phyloP scores from a whole-genome alignment of 1,140 invertebrate species.

The Drosophila subobscura region DNA sequence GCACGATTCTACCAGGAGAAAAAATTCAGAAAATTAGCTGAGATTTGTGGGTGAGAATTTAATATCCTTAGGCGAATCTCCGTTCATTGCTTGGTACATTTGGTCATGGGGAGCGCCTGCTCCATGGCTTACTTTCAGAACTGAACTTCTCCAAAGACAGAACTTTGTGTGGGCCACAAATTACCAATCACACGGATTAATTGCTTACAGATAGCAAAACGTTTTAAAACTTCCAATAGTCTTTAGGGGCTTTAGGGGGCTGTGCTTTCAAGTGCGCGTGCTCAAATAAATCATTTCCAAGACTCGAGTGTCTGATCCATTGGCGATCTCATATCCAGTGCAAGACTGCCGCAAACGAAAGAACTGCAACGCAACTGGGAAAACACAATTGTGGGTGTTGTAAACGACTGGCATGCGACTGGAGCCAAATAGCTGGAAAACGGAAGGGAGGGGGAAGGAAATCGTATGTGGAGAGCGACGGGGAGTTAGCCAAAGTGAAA shows the following conservation, averaged over 20 bases:
- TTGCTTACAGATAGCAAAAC: slow-evolving; percentile 65
- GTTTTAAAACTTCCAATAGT: slow-evolving; percentile 28
- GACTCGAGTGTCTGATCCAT: slow-evolving; percentile 59
- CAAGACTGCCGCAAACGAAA: slow-evolving; percentile 77
- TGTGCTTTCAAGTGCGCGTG: slow-evolving; percentile 65
- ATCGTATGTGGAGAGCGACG: slow-evolving; percentile 45
- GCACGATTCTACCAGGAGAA: slow-evolving; percentile 20
- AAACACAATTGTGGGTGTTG: slow-evolving; percentile 72
- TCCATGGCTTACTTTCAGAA: slow-evolving; percentile 1
- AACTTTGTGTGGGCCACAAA: slow-evolving; percentile 62
- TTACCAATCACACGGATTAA: slow-evolving; percentile 75
- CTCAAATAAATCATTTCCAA: slow-evolving; percentile 83
- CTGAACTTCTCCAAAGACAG: slow-evolving; percentile 3
- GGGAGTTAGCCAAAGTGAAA: slow-evolving; percentile 41
- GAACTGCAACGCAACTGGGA: slow-evolving; percentile 11
- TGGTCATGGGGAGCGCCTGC: not conserved
- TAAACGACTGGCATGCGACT: slow-evolving; percentile 7
- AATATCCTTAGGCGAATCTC: no score
- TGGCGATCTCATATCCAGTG: slow-evolving; percentile 77
- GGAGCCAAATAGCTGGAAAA: slow-evolving; percentile 1
- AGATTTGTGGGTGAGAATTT: slow-evolving; percentile 23
- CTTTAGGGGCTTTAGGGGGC: slow-evolving; percentile 24
- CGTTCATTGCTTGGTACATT: no score
- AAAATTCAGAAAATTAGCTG: slow-evolving; percentile 22
- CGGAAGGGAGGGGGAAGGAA: not conserved